phyloP scores from a whole-genome alignment of 1,140 invertebrate species.

The Formica exsecta region DNA sequence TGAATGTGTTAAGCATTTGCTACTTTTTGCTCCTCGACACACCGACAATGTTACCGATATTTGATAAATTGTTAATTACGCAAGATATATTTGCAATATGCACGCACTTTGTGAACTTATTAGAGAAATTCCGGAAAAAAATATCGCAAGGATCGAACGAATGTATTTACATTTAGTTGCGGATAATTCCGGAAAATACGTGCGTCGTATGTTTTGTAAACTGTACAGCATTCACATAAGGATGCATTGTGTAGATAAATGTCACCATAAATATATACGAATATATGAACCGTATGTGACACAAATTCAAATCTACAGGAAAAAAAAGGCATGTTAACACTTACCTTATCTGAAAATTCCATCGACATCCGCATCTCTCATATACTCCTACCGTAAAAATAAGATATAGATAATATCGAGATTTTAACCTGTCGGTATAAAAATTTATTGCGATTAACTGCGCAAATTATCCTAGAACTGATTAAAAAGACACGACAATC shows the following conservation, averaged over 20 bases:
- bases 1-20: background rate
- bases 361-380: background rate
- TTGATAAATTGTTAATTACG: slow-evolving; percentile 15
- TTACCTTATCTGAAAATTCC: slow-evolving; percentile 10
- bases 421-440: background rate
- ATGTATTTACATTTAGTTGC: too few species aligned
- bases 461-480: background rate
- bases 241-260: slow-evolving; percentile 49
- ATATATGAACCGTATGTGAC: slow-evolving; percentile 24
- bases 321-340: background rate
- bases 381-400: background rate
- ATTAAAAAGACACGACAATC: background rate
- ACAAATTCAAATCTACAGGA: background rate
- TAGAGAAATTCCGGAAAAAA: too few species aligned
- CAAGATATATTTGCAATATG: background rate
- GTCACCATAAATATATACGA: slow-evolving; percentile 32
- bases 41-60: background rate
- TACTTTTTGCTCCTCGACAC: background rate
- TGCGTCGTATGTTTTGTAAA: background rate
- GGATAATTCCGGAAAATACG: background rate
- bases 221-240: slow-evolving; percentile 13
- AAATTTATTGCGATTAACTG: background rate
- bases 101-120: slow-evolving; percentile 7
- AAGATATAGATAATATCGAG: background rate
- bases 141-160: too few species aligned